Conservation (phyloP, 2,113 vertebrate genomes). For the Tauraco erythrolophus region DNA sequence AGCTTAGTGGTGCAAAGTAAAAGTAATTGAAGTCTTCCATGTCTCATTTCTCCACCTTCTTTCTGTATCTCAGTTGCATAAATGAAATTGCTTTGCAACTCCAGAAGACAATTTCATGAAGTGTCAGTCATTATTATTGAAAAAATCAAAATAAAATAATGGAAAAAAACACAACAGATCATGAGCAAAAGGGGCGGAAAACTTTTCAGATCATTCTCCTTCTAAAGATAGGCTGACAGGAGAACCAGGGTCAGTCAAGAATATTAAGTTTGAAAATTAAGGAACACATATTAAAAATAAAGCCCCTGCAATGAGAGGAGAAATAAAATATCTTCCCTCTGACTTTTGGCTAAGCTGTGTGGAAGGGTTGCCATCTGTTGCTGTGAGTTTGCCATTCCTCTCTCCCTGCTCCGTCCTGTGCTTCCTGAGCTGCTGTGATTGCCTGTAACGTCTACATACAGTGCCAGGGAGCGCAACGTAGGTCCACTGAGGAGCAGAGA, state of each 20-base stretch:
- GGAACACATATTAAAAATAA: background rate
- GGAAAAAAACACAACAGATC: background rate
- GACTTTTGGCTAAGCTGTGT: background rate
- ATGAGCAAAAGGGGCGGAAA: background rate
- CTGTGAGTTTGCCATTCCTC: background rate
- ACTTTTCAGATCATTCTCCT: background rate
- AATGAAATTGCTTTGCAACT: conserved; percentile 1
- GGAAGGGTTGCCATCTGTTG: conserved; percentile 18
- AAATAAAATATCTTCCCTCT: background rate
- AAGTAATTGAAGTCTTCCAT: conserved; percentile 5
- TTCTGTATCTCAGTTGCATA: background rate
- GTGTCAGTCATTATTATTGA: conserved; percentile 1
- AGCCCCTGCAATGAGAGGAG: background rate
- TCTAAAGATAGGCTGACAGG: background rate
- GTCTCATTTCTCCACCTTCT: background rate
- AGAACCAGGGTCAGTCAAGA: background rate
- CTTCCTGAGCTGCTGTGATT: background rate
- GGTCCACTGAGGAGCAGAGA: conserved; percentile 10
- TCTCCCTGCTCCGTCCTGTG: background rate
- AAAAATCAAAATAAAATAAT: background rate
- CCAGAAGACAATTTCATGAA: conserved; percentile 21
- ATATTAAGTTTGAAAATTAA: background rate
- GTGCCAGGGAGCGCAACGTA: background rate
- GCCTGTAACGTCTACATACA: background rate
- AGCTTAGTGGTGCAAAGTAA: conserved; percentile 8